Evolutionary conservation across 2,888 invertebrate species (phyloP).

Genomic region (Zygaena filipendulae): DNA sequence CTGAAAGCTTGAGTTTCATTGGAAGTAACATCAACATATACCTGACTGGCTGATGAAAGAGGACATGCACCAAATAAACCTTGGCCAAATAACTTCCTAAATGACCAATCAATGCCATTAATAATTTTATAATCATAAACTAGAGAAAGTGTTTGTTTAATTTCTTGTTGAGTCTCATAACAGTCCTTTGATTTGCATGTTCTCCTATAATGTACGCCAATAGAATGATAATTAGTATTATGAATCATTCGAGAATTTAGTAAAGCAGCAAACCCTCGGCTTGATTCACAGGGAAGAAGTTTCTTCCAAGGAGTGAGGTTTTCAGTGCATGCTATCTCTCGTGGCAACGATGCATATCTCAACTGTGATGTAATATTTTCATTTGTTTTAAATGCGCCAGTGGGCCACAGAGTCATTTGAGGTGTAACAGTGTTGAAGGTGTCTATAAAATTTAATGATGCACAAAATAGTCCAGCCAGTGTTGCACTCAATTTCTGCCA

Average conservation of each 20-base stretch:
- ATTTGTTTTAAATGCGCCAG: conserved; percentile 66
- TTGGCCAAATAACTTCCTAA: conserved; percentile 88
- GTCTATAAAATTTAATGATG: conserved; percentile 95
- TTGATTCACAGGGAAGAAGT: conserved; percentile 93
- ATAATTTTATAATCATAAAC: conserved; percentile 85
- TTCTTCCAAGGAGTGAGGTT: conserved; percentile 99
- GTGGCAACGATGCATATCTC: conserved; percentile 90
- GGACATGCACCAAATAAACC: conserved; percentile 86
- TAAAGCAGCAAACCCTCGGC: conserved; percentile 85
- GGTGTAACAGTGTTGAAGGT: conserved; percentile 86
- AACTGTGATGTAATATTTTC: conserved; percentile 66
- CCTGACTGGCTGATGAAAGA: conserved; percentile 78
- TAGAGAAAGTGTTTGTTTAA: conserved; percentile 86
- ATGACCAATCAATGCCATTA: conserved; percentile 82
- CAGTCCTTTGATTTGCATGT: conserved; percentile 75
- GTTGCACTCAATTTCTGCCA: conserved; percentile 93
- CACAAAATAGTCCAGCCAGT: conserved; percentile 94
- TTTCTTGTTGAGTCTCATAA: conserved; percentile 75
- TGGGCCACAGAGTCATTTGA: conserved; percentile 83
- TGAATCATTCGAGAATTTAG: conserved; percentile 92
- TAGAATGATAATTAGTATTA: conserved; percentile 92
- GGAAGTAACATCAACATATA: conserved; percentile 83
- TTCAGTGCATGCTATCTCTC: conserved; percentile 98
- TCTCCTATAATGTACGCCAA: conserved; percentile 86
- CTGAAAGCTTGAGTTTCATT: conserved; percentile 72